Evolutionary conservation across 2,113 vertebrate genomes (phyloP).

Genomic region (Mesocricetus auratus): DNA sequence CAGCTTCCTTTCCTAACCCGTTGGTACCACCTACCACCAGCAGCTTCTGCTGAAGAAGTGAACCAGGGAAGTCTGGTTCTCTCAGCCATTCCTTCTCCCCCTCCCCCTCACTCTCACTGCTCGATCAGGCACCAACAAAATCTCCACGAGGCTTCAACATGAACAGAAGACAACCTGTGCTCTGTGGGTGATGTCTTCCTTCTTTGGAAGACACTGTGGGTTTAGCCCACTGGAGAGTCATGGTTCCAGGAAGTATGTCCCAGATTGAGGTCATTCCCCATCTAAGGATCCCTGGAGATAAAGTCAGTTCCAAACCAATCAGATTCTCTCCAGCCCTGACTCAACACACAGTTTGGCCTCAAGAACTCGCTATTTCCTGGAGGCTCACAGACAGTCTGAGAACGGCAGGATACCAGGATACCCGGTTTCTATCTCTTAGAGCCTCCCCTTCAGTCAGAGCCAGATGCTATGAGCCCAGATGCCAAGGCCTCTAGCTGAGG

Average conservation of each 20-base stretch:
- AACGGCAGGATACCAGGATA: background rate
- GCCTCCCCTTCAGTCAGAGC: background rate
- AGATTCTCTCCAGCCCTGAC: background rate
- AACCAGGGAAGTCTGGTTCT: background rate
- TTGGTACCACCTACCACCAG: background rate
- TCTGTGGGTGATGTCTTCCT: background rate
- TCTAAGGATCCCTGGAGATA: background rate
- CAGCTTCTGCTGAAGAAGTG: background rate
- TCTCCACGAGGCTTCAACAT: background rate
- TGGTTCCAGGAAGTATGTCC: background rate
- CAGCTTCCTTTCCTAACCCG: background rate
- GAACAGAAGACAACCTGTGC: background rate
- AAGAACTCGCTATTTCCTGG: background rate
- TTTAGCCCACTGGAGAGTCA: background rate
- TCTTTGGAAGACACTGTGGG: background rate
- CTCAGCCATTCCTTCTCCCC: background rate
- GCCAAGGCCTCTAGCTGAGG: background rate
- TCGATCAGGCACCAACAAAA: background rate
- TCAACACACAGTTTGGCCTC: background rate
- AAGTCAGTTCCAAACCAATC: background rate
- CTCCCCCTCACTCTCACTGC: background rate
- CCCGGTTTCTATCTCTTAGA: background rate
- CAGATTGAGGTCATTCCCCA: background rate
- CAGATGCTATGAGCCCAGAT: background rate
- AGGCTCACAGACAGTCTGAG: background rate